Conservation (phyloP, 64 coral and sea anemone species). For the Stichodactyla helianthus region DNA sequence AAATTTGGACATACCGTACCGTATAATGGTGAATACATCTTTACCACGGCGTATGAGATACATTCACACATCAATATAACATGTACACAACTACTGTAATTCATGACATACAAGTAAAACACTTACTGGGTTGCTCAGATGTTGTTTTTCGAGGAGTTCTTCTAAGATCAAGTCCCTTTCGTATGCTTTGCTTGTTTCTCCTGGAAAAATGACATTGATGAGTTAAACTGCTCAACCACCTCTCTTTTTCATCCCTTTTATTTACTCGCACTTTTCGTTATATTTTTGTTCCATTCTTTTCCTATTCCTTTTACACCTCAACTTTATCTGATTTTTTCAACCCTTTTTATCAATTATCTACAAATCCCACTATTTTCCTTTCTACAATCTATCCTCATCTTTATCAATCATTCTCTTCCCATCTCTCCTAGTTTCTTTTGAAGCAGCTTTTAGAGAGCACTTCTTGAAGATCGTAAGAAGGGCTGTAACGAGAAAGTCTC, state of each 20-base stretch:
- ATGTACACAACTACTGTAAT: too few relatives aligned
- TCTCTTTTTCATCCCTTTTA: neutral
- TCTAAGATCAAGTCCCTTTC: slow-evolving; percentile 53
- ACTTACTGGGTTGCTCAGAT: slow-evolving; percentile 51
- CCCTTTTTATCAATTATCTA: neutral
- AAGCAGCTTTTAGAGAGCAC: too few relatives aligned
- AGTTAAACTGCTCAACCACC: neutral
- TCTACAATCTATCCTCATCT: neutral
- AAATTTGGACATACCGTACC: too few relatives aligned
- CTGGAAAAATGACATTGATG: neutral
- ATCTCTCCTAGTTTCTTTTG: neutral
- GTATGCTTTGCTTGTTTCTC: slow-evolving; percentile 31
- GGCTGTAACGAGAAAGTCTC: neutral
- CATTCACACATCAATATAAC: too few relatives aligned
- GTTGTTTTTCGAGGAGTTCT: slow-evolving; percentile 55
- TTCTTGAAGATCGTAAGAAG: too few relatives aligned
- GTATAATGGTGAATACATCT: too few relatives aligned
- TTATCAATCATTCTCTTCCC: neutral
- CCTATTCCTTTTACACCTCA: neutral
- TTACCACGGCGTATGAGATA: too few relatives aligned
- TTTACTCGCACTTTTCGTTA: neutral
- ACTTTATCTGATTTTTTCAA: neutral
- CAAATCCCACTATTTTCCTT: neutral
- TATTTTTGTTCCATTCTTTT: neutral
- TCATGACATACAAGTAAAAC: neutral